Base-by-base conservation (phyloP, 2,797 vertebrate genomes). In the Cheirogaleus major region DNA sequence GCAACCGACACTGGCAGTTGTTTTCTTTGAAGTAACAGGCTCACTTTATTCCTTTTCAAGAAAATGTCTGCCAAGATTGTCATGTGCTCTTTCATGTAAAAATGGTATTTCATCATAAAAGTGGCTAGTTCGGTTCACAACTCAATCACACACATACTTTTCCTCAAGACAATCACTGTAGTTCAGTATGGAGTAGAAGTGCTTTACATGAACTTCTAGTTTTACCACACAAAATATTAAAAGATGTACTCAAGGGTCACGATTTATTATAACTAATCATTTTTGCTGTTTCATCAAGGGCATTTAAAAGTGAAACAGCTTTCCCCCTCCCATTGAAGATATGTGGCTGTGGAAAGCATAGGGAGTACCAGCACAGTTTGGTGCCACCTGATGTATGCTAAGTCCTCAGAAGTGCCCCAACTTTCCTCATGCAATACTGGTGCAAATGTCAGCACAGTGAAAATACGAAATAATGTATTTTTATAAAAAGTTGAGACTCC, bases 31-130 rank as follows among this genome's bases (percentile, higher is more conserved):
- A 96, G 69, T 59, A 38, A 86, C 11, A 88, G 61, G 57, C 45
- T 89, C 70, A n/a, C 38, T 80, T 93, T 57, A 90, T 79, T 95
- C 38, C 76, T 89, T 93, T 93, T 75, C 48, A 91, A 55, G 43
- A 88, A 95, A 85, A 89, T 72, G 32, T 84, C 75, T 93, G 76
- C 76, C 73, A 93, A 61, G 85, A 73, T 4, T 78, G 14, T 69
- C 73, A 32, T 38, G 59, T 25, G 3, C 63, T 82, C 81, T 84
- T 84, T 82, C 63, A 41, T 38, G 48, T 80, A 59, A 94, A 95
- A 95, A 69, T 70, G 43, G 45, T 27, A 80, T 41, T 50, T 43
- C 67, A 70, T 52, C 20, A 45, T 11, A 61, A 75, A 61, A 70
- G 55, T 41, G 35, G 72, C 79, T 75, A 45, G 38, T 14, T 61